A percentile compares a stretch with the other conserved stretches of the same genome.
Conservation (phyloP, 2,888 invertebrate species). For the Hylaea fasciaria region DNA sequence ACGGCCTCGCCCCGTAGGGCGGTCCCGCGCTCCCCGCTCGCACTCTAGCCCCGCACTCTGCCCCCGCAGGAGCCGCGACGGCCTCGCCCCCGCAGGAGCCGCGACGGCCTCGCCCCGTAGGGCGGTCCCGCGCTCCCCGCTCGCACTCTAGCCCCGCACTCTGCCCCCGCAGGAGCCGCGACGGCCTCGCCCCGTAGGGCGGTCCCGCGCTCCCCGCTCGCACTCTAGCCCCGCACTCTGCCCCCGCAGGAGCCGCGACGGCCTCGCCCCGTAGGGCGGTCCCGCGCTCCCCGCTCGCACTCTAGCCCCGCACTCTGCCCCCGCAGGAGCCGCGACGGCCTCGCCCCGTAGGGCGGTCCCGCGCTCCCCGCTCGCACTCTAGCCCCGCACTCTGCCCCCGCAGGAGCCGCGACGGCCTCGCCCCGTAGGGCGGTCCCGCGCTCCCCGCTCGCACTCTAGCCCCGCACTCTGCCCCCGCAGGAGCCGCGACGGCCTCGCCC, state of each 20-base stretch:
- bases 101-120: constrained; percentile 93
- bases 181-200: constrained; percentile 92
- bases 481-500: constrained; percentile 93
- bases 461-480: constrained; percentile 76
- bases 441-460: no score
- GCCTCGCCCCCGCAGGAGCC: constrained; percentile 91
- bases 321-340: constrained; percentile 92
- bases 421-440: no score
- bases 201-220: no score
- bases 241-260: constrained; percentile 89
- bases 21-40: no score
- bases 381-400: neutral
- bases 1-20: constrained; percentile 92
- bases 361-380: no score
- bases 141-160: no score
- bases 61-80: constrained; percentile 89
- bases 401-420: constrained; percentile 93
- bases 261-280: constrained; percentile 91
- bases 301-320: no score
- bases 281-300: no score
- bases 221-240: no score
- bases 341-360: no score
- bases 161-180: constrained; percentile 88
- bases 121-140: no score
- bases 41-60: no score